Conservation (phyloP, 2,797 vertebrate species). For the Paedocypris micromegethes region DNA sequence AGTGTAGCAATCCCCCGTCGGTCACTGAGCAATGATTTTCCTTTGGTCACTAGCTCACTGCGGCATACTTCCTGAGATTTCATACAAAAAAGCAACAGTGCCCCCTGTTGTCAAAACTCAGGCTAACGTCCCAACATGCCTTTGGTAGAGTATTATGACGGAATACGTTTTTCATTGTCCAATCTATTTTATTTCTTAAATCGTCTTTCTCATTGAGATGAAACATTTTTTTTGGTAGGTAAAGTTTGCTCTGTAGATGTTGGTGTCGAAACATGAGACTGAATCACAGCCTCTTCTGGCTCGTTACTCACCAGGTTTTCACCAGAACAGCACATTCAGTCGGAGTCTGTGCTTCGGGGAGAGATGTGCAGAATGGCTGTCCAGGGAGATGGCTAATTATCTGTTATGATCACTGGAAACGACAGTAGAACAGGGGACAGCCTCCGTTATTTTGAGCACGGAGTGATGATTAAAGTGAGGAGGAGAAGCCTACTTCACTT, state of each 20-base stretch:
- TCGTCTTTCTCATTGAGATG: slow-evolving; percentile 55
- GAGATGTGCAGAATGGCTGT: slow-evolving; percentile 55
- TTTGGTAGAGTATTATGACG: slow-evolving; percentile 55
- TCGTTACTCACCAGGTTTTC: slow-evolving; percentile 68
- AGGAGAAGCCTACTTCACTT: slow-evolving; percentile 54
- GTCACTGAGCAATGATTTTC: slow-evolving; percentile 55
- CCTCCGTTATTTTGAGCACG: slow-evolving; percentile 69
- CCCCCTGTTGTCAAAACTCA: slow-evolving; percentile 67
- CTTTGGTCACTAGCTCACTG: slow-evolving; percentile 48
- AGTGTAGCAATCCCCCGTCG: slow-evolving; percentile 65
- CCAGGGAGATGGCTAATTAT: slow-evolving; percentile 70
- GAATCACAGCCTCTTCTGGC: slow-evolving; percentile 65
- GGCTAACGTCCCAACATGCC: slow-evolving; percentile 47
- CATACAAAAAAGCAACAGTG: slow-evolving; percentile 70
- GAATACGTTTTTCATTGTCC: slow-evolving; percentile 55
- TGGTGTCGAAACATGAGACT: slow-evolving; percentile 55
- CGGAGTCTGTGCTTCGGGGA: slow-evolving; percentile 62
- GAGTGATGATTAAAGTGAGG: slow-evolving; percentile 58
- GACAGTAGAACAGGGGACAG: slow-evolving; percentile 67
- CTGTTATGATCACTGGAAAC: slow-evolving; percentile 71
- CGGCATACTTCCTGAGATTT: slow-evolving; percentile 50
- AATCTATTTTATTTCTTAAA: slow-evolving; percentile 64
- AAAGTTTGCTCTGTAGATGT: slow-evolving; percentile 61
- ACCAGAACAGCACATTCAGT: slow-evolving; percentile 56
- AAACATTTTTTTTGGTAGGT: slow-evolving; percentile 48